Evolutionary conservation across 1,140 invertebrate species (phyloP).

Genomic region (Aethina tumida): DNA sequence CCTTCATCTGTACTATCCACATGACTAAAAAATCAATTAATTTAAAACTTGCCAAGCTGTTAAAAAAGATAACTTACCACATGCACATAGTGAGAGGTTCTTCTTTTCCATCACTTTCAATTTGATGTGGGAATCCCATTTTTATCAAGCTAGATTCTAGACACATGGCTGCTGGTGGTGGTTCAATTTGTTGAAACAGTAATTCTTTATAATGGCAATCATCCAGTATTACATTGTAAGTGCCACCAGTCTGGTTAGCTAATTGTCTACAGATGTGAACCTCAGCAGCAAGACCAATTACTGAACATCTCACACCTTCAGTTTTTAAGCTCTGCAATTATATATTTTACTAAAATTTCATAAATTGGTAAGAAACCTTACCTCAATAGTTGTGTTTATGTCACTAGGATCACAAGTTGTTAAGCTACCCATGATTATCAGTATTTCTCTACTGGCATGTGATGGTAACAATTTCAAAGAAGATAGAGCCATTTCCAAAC

Average conservation of each 20-base stretch:
- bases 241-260: conserved; percentile 72
- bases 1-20: conserved; percentile 61
- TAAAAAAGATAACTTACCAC: conserved; percentile 51
- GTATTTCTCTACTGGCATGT: conserved; percentile 86
- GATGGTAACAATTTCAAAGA: conserved; percentile 82
- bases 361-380: conserved; percentile 32
- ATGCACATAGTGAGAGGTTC: conserved; percentile 71
- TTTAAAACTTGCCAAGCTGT: neutral
- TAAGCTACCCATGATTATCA: conserved; percentile 86
- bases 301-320: conserved; percentile 77
- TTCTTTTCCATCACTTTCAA: conserved; percentile 47
- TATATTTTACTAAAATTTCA: neutral
- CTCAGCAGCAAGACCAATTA: conserved; percentile 93
- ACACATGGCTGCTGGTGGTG: conserved; percentile 71
- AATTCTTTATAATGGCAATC: conserved; percentile 83
- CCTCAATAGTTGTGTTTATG: conserved; percentile 78
- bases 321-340: conserved; percentile 50
- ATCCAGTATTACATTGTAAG: conserved; percentile 82
- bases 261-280: conserved; percentile 80
- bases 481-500: conserved; percentile 76
- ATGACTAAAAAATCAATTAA: conserved; percentile 50
- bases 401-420: conserved; percentile 96
- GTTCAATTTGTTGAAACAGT: conserved; percentile 68
- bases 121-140: conserved; percentile 85
- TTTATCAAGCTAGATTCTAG: conserved; percentile 78